Evolutionary conservation across 2,113 vertebrate species (phyloP).

Genomic region (Glareola pratincola): DNA sequence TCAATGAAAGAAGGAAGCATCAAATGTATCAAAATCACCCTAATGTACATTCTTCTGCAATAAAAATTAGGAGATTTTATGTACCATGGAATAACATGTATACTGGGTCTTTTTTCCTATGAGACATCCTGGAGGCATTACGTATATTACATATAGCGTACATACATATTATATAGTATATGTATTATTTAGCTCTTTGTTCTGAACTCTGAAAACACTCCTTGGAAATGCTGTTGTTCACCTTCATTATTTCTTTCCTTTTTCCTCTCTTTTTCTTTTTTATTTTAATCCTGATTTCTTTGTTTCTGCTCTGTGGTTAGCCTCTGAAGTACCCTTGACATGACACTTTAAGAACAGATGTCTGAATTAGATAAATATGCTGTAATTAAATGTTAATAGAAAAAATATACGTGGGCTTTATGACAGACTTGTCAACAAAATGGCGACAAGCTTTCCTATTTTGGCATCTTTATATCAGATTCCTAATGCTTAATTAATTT

Average conservation of each 20-base stretch:
- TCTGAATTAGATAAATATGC: neutral
- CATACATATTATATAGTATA: neutral
- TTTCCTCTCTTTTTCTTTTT: neutral
- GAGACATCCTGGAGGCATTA: neutral
- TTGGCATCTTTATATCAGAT: neutral
- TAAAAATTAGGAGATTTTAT: neutral
- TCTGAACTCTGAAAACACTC: neutral
- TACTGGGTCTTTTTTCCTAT: neutral
- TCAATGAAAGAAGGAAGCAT: neutral
- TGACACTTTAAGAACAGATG: neutral
- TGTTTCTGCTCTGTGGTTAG: neutral
- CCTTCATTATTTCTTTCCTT: neutral
- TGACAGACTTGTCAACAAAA: neutral
- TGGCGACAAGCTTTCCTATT: neutral
- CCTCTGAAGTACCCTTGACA: neutral
- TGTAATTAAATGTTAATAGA: neutral
- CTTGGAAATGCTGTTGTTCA: neutral
- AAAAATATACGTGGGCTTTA: neutral
- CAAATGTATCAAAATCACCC: neutral
- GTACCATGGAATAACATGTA: neutral
- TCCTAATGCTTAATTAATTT: neutral
- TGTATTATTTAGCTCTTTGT: neutral
- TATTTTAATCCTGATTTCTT: neutral
- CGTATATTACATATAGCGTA: neutral
- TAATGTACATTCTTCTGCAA: neutral